Evolutionary conservation across 2,888 invertebrate species (phyloP).

Genomic region (Nebria salina): DNA sequence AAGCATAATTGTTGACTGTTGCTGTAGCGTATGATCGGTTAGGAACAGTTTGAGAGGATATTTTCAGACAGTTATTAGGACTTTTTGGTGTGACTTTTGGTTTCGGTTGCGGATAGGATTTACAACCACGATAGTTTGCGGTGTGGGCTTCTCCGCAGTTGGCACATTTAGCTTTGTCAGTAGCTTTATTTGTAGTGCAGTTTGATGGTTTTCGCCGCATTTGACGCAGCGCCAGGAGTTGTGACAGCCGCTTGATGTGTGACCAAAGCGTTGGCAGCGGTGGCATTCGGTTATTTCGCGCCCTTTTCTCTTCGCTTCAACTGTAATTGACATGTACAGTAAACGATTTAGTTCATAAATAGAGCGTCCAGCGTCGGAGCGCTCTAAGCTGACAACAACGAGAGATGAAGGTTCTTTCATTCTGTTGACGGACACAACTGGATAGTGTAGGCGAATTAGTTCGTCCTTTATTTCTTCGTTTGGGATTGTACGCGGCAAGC

Average conservation of each 20-base stretch:
- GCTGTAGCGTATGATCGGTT: too few relatives aligned
- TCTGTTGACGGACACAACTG: conserved; percentile 58
- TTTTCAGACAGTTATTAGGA: too few relatives aligned
- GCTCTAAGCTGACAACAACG: conserved; percentile 54
- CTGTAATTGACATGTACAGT: conserved; percentile 55
- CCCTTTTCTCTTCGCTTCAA: conserved; percentile 57
- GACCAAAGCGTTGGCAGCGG: conserved; percentile 48
- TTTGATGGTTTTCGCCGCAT: conserved; percentile 46
- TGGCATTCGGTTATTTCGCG: conserved; percentile 47
- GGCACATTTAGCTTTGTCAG: neutral
- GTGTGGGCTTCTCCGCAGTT: conserved; percentile 6
- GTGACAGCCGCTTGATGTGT: conserved; percentile 48
- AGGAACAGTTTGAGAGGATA: too few relatives aligned
- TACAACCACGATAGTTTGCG: neutral
- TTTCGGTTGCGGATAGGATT: neutral
- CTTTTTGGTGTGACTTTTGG: neutral
- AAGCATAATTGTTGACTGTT: too few relatives aligned
- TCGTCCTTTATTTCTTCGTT: conserved; percentile 55
- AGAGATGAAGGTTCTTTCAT: conserved; percentile 56
- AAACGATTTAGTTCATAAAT: conserved; percentile 53
- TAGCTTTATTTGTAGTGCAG: conserved; percentile 10
- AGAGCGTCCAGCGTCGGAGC: neutral
- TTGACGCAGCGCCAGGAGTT: conserved; percentile 46
- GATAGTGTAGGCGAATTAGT: conserved; percentile 56
- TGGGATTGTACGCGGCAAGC: conserved; percentile 56